A percentile compares a stretch with the other conserved stretches of the same genome.
Conservation (phyloP, 2,888 invertebrate species). For the Cephus rjabovi region DNA sequence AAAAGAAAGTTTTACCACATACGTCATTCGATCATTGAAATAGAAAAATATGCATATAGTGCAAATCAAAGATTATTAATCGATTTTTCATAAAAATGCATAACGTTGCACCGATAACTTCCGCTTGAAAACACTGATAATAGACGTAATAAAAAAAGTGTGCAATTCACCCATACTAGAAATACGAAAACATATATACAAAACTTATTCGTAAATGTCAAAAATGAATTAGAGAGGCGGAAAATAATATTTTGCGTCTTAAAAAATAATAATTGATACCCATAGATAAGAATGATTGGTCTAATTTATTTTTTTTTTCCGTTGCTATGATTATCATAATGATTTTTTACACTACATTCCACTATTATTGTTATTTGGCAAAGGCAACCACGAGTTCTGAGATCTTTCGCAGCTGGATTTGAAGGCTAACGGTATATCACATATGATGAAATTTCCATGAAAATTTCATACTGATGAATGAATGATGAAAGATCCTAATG, state of each 20-base stretch:
- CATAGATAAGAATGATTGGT: background rate
- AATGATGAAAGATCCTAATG: background rate
- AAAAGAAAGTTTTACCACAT: background rate
- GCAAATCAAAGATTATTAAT: background rate
- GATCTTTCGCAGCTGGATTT: background rate
- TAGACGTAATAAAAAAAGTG: background rate
- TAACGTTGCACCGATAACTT: background rate
- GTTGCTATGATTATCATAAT: background rate
- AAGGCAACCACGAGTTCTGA: background rate
- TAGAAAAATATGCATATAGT: background rate
- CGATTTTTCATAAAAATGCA: background rate
- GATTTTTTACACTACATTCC: too few relatives aligned
- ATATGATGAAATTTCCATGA: background rate
- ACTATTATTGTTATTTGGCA: background rate
- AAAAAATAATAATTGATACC: background rate
- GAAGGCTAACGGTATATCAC: background rate
- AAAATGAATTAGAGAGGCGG: background rate
- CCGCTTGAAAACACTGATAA: background rate
- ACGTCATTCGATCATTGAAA: background rate
- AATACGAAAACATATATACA: background rate
- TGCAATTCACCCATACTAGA: background rate
- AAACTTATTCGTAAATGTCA: background rate
- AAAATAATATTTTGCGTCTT: background rate
- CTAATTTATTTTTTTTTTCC: background rate
- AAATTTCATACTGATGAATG: background rate